phyloP scores from a whole-genome alignment of 2,888 invertebrate genomes.

The Pachymerium ferrugineum region DNA sequence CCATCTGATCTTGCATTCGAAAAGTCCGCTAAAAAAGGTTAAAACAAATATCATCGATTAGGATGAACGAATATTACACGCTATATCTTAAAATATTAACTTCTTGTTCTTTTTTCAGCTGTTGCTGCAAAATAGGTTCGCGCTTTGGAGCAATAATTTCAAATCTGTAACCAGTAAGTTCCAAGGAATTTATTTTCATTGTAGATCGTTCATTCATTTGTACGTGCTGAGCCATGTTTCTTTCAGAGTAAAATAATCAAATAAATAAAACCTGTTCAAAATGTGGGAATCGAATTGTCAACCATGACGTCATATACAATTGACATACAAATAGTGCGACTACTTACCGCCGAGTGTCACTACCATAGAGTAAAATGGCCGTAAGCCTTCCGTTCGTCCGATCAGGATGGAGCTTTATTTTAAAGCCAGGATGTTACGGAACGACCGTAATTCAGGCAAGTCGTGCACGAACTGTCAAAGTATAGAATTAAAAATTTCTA shows the following conservation, averaged over 20 bases:
- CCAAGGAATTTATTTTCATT: background rate
- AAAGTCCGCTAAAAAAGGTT: no score
- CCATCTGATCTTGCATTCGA: no score
- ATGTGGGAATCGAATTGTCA: no score
- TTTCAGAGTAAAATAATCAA: background rate
- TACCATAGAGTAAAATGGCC: background rate
- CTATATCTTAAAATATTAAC: no score
- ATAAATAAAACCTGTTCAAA: no score
- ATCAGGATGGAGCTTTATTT: background rate
- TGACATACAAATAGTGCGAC: no score
- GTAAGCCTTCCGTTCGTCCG: background rate
- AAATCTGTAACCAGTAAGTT: background rate
- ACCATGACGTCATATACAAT: no score
- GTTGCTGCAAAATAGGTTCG: background rate
- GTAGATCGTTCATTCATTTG: background rate
- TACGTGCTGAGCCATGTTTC: background rate
- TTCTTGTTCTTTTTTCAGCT: background rate
- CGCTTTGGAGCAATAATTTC: background rate
- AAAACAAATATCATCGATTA: no score
- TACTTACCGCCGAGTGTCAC: background rate
- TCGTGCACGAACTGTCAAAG: no score
- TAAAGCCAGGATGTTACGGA: background rate
- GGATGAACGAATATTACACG: no score
- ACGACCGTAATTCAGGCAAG: background rate
- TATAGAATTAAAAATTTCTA: background rate